Evolutionary conservation across 1,140 invertebrate species (phyloP), one percentile per base, ranked within the genome.

Genomic region (Piezodorus guildinii): DNA sequence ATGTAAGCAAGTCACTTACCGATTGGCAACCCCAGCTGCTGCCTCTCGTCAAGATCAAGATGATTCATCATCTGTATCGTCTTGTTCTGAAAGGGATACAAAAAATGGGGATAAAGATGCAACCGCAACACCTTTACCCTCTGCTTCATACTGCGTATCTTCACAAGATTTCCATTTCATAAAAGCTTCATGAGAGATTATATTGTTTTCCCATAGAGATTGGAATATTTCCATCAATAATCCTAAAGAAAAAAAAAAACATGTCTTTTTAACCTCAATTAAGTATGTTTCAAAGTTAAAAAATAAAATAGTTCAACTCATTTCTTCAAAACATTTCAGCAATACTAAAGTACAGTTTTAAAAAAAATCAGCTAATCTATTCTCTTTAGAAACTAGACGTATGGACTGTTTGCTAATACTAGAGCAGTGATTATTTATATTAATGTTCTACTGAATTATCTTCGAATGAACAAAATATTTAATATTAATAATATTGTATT

Each of bases 101-200:
- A 83, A 83, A 74, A 85, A 85, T 45, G 79, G 77, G 25, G 77
- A 78, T 8, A 83, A 72, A 27, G 78, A 74, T 68, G 76, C 77
- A 8, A 79, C 66, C n/a, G 80, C 78, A 3, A 82, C 76, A 15
- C 76, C 79, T 70, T 83, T 82, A 39, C 82, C 82, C 58, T 79
- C 77, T 17, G 74, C 72, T 69, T 82, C 81, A 43, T 81, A 81
- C 49, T 78, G 77, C n/a, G 74, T 72, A 65, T 78, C 77, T 10
- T 74, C 70, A 68, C 73, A 77, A 5, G 70, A 71, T 65, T 80
- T 75, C 83, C 83, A 85, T 54, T 78, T 72, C 44, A 79, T 71
- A 68, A 84, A 85, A 58, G 79, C 77, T 62, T 85, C 81, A 66
- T 78, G 79, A 54, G 79, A 82, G 66, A 85, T 79, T 56, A 83